Conservation (phyloP, 2,797 vertebrate species). For the Hoplostethus atlanticus region DNA sequence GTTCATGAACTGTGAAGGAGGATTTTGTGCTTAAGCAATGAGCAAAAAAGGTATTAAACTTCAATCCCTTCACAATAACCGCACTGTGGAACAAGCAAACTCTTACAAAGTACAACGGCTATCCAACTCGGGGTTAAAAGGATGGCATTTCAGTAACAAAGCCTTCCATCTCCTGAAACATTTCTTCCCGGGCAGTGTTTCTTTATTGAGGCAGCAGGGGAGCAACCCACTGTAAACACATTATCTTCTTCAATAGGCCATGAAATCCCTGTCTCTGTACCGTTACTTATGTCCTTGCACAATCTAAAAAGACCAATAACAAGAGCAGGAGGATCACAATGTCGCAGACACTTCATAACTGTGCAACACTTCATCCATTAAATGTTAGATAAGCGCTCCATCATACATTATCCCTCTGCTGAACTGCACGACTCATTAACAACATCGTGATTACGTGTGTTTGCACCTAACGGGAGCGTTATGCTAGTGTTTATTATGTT, state of each 20-base stretch:
- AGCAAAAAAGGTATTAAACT: slow-evolving; percentile 23
- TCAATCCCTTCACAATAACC: slow-evolving; percentile 15
- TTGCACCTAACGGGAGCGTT: slow-evolving; percentile 4
- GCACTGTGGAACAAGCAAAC: slow-evolving; percentile 11
- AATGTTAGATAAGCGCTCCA: no score
- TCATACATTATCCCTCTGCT: neutral
- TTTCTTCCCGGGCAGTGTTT: slow-evolving; percentile 3
- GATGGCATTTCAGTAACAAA: slow-evolving; percentile 1
- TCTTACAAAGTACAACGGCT: neutral
- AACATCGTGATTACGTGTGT: neutral
- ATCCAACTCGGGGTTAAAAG: slow-evolving; percentile 1
- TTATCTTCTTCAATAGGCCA: neutral
- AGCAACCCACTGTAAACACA: slow-evolving; percentile 1
- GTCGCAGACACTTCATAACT: neutral
- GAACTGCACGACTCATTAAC: neutral
- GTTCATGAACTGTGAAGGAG: slow-evolving; percentile 16
- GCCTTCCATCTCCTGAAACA: slow-evolving; percentile 1
- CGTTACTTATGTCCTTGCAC: neutral
- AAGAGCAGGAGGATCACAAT: neutral
- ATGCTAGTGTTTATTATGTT: slow-evolving; percentile 19
- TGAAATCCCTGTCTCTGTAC: neutral
- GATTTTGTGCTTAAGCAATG: neutral
- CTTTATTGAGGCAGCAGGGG: slow-evolving; percentile 6
- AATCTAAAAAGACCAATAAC: neutral
- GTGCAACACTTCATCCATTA: no score